These are phyloP conservation scores for Pontoporia blainvillei DNA, from an alignment of 2,113 vertebrate genomes.

Conservation along the genomic window DNA sequence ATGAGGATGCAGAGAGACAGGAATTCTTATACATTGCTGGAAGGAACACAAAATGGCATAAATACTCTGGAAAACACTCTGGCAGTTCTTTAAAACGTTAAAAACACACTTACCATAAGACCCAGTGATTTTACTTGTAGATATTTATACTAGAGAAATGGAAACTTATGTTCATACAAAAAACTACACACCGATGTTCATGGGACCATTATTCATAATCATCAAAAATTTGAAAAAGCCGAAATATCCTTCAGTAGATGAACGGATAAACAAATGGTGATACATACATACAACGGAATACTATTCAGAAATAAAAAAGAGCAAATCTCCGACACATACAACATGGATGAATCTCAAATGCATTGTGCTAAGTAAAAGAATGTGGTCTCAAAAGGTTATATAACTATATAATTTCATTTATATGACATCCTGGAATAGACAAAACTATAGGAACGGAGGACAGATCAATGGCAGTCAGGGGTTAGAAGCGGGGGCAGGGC, in stretches of 20 bases:
- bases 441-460: background rate
- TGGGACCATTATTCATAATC: background rate
- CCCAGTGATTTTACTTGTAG: background rate
- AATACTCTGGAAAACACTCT: background rate
- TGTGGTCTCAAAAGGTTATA: background rate
- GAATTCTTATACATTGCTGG: background rate
- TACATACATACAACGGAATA: background rate
- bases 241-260: background rate
- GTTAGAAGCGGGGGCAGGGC: no score
- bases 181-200: background rate
- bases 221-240: background rate
- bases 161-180: background rate
- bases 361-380: background rate
- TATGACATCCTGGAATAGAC: background rate
- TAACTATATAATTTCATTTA: background rate
- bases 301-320: background rate
- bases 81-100: background rate
- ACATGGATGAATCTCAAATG: background rate
- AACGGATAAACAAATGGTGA: background rate
- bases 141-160: background rate
- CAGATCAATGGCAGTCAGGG: no score
- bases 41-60: background rate
- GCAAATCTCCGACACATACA: no score
- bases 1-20: background rate
- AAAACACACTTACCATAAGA: background rate